Evolutionary conservation across 2,888 invertebrate genomes (phyloP), one percentile per base, ranked within the genome.

Genomic region (Callimorpha dominula): DNA sequence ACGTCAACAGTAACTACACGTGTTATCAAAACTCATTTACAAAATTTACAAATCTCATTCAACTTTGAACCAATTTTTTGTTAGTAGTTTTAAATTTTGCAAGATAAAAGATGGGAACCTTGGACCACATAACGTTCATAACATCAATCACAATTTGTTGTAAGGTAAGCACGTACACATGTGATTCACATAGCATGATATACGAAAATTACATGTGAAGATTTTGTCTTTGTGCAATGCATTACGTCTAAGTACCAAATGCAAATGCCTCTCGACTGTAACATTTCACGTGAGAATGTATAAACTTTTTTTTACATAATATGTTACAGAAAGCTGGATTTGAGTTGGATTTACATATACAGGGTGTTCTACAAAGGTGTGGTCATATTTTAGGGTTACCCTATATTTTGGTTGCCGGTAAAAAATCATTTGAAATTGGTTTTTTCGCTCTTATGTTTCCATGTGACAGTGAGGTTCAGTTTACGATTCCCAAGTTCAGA

Each of bases 121-220:
- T 84, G 82, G 67, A 71, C 80, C 65, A 80, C 11, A 72, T 80
- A 14, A 50, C 54, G 79, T 66, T 40, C 9, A 57, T 42, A 63
- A 43, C 77, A 81, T 84, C 66, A 78, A 84, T 83, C 82, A 74
- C 72, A 78, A 84, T 84, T 78, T 80, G 73, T 49, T 42, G 17
- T 57, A 42, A 49, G 63, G 52, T 12, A 69, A 50, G 68, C 70
- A 73, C 70, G 71, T 76, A 76, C 20, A 60, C 0, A 14, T 57
- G n/a, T 71, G 75, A 67, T 73, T 69, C 73, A 76, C 76, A 71
- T 80, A 68, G 50, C 20, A 54, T 75, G 74, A 73, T 74, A 43
- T 63, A 68, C 65, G 78, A 73, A 54, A 65, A 74, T 70, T 46
- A 65, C 63, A 70, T 75, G 66, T 72, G 74, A 71, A 71, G 17